Conservation (phyloP, 1,140 invertebrate species). For the Psilanteris sp. region DNA sequence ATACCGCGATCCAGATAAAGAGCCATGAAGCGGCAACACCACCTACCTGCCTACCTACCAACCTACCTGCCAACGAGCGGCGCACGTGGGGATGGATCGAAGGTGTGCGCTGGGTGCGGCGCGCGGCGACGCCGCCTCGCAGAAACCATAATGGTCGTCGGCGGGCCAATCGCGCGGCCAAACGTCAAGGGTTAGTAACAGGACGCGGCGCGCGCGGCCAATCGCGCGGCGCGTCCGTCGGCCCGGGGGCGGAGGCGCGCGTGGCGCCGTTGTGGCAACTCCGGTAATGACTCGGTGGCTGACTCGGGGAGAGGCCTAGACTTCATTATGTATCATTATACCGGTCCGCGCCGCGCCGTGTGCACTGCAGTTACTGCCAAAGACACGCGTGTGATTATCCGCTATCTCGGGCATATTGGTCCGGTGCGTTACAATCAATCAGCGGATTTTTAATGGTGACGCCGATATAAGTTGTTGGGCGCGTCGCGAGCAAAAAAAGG, state of each 20-base stretch:
- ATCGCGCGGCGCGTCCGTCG: constrained; percentile 42
- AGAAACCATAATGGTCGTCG: constrained; percentile 77
- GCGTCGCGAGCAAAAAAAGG: constrained; percentile 32
- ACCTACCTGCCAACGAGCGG: constrained; percentile 17
- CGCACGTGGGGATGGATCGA: constrained; percentile 52
- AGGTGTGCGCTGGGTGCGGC: no score
- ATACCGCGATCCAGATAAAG: no score
- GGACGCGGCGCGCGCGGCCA: constrained; percentile 38
- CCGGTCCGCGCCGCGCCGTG: constrained; percentile 80
- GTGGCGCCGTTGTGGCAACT: constrained; percentile 70
- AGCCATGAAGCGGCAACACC: no score
- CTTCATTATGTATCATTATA: constrained; percentile 82
- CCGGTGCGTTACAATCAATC: constrained; percentile 64
- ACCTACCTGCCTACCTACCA: constrained; percentile 21
- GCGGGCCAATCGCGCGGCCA: constrained; percentile 64
- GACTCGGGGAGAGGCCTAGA: constrained; percentile 77
- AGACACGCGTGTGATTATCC: constrained; percentile 75
- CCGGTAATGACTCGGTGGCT: constrained; percentile 62
- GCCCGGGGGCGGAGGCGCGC: constrained; percentile 52
- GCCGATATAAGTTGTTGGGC: constrained; percentile 35
- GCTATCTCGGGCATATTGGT: constrained; percentile 63
- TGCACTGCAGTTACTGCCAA: constrained; percentile 78
- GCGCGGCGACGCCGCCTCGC: no score
- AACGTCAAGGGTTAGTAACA: constrained; percentile 8
- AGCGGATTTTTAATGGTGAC: constrained; percentile 63